Evolutionary conservation across 1,140 invertebrate species (phyloP), one percentile per base, ranked within the genome.

Genomic region (Drosophila prosaltans): DNA sequence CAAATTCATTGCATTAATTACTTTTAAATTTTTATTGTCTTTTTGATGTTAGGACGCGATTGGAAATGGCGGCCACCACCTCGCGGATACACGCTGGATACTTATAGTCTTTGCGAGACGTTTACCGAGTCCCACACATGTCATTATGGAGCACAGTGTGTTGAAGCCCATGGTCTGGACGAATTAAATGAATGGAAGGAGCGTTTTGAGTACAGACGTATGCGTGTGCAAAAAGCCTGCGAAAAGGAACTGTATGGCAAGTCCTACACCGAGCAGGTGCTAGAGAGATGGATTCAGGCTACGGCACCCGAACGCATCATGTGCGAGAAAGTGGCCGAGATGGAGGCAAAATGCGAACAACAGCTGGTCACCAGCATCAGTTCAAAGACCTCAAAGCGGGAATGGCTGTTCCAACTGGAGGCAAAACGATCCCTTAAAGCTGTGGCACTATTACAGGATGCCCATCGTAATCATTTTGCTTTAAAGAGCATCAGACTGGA

Each of bases 171-270:
- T 86, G 95, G 95, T 11, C 88, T 93, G 62, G 95, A 95, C 60
- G 96, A 97, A 90, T 91, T 97, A 7, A 92, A 93, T 9, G 96
- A 97, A 93, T 97, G 96, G 96, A 94, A 95, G 80, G 94, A 96
- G 78, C 93, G 96, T 59, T 96, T 95, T 84, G 94, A 95, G 73
- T 95, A 95, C 81, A 91, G 95, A 36, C 92, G 93, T 57, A 94
- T 94, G 93, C 94, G 94, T 74, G 91, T 96, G 51, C 94, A 95
- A 82, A 93, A 94, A 70, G 95, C 95, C 3, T 94, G 93, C 76
- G 95, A 96, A 67, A 95, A 95, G 84, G 94, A 95, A 80, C 91
- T 95, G 8, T 95, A 95, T 90, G 95, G 95, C 70, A 95, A 94
- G 75, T 94, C 94, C 7, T 95, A 95, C 78, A 93, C 92, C 43